Percentiles rank a stretch among this genome's conserved stretches.
Evolutionary conservation across 2,888 invertebrate species (phyloP).

Genomic region (Eulithis prunata): DNA sequence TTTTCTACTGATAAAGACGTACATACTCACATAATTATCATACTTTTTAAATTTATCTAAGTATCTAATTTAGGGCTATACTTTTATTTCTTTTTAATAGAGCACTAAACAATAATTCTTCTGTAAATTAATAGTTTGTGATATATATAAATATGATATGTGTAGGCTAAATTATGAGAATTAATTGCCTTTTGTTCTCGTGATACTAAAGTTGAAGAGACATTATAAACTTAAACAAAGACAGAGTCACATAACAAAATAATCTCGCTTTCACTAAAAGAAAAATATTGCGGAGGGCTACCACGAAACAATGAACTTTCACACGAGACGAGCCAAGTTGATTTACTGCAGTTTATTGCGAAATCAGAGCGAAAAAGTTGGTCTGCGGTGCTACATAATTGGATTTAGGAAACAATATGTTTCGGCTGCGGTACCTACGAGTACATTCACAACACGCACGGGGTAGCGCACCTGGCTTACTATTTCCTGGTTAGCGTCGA

Average conservation of each 20-base stretch:
- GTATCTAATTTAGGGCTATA: too few relatives aligned
- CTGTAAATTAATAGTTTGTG: too few relatives aligned
- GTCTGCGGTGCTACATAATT: conserved; percentile 72
- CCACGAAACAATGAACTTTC: conserved; percentile 81
- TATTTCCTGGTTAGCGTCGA: conserved; percentile 44
- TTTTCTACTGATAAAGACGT: neutral
- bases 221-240: conserved; percentile 17
- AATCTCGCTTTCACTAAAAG: conserved; percentile 31
- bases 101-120: too few relatives aligned
- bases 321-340: conserved; percentile 67
- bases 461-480: conserved; percentile 37
- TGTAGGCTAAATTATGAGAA: too few relatives aligned
- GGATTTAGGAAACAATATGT: conserved; percentile 81
- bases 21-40: too few relatives aligned
- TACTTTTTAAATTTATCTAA: too few relatives aligned
- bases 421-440: conserved; percentile 47
- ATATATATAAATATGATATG: too few relatives aligned
- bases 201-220: too few relatives aligned
- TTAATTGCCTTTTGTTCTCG: too few relatives aligned
- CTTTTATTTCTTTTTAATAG: too few relatives aligned
- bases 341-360: conserved; percentile 71
- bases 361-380: conserved; percentile 72
- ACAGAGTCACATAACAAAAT: conserved; percentile 34
- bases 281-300: conserved; percentile 35
- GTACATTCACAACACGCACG: conserved; percentile 67